phyloP scores from a whole-genome alignment of 2,888 invertebrate genomes.

The Perithous albicinctus region DNA sequence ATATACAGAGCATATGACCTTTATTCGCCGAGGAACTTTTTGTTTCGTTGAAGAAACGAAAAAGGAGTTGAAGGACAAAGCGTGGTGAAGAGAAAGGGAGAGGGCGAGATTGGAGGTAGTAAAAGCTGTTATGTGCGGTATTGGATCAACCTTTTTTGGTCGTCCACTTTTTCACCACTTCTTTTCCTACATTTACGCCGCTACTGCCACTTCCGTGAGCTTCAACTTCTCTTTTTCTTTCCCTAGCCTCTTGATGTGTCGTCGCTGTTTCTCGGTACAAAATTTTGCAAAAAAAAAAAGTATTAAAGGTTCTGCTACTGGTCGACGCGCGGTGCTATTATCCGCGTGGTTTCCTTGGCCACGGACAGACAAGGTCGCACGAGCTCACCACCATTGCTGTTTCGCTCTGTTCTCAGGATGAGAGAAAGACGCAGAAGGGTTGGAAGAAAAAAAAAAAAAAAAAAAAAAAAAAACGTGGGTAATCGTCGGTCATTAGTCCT shows the following conservation, averaged over 20 bases:
- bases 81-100: neutral
- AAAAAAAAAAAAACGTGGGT: constrained; percentile 59
- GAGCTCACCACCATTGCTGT: neutral
- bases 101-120: neutral
- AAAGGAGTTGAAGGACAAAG: constrained; percentile 65
- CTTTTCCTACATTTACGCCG: constrained; percentile 20
- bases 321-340: constrained; percentile 50
- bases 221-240: neutral
- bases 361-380: constrained; percentile 29
- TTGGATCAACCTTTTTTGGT: constrained; percentile 54
- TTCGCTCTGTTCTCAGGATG: constrained; percentile 30
- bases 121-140: constrained; percentile 43
- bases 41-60: constrained; percentile 57
- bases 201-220: constrained; percentile 14
- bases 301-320: constrained; percentile 18
- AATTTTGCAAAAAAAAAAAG: constrained; percentile 52
- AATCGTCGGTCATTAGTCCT: constrained; percentile 69
- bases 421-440: constrained; percentile 25
- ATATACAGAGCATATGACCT: neutral
- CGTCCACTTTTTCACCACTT: constrained; percentile 17
- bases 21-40: too few relatives aligned
- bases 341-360: constrained; percentile 44
- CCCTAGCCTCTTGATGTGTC: constrained; percentile 40
- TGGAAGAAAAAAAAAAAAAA: too few relatives aligned
- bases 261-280: constrained; percentile 63